These are phyloP conservation scores for Acrocera orbiculus DNA, from an alignment of 2,888 invertebrate genomes.

Conservation along the genomic window DNA sequence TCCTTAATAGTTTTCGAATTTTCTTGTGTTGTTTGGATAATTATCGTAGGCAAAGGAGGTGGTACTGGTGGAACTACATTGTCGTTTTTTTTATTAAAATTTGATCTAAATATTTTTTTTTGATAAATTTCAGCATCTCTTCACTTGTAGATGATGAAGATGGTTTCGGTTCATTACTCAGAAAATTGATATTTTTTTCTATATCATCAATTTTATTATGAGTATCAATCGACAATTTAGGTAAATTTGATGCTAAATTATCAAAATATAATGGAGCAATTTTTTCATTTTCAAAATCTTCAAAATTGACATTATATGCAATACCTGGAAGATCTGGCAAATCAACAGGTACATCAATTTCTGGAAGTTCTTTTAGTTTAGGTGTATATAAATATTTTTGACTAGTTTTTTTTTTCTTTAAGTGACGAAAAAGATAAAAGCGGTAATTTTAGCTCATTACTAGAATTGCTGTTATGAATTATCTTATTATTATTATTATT, in stretches of 20 bases:
- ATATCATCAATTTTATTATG: too few relatives aligned
- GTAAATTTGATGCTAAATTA: conserved; percentile 19
- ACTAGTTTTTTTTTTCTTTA: too few relatives aligned
- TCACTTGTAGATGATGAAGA: too few relatives aligned
- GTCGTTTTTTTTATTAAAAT: too few relatives aligned
- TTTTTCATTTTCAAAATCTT: conserved; percentile 45
- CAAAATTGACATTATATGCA: conserved; percentile 69
- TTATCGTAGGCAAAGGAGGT: conserved; percentile 12
- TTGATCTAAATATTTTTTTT: too few relatives aligned
- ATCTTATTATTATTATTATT: conserved; percentile 25
- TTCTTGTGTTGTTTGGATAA: conserved; percentile 21
- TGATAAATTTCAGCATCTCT: too few relatives aligned
- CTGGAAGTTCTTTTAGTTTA: conserved; percentile 60
- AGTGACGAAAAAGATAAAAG: too few relatives aligned
- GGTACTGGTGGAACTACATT: neutral
- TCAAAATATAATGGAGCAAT: conserved; percentile 56
- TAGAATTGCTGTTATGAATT: conserved; percentile 20
- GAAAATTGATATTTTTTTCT: too few relatives aligned
- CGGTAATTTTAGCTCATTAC: conserved; percentile 28
- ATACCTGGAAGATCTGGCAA: conserved; percentile 77
- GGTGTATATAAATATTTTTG: conserved; percentile 53
- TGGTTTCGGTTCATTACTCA: too few relatives aligned
- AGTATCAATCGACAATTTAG: too few relatives aligned
- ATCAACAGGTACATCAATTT: conserved; percentile 71
- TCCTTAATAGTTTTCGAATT: conserved; percentile 27